Percentiles rank a stretch among this genome's conserved stretches.
phyloP scores from a whole-genome alignment of 2,797 vertebrate genomes.

The Sebastes oblongus region DNA sequence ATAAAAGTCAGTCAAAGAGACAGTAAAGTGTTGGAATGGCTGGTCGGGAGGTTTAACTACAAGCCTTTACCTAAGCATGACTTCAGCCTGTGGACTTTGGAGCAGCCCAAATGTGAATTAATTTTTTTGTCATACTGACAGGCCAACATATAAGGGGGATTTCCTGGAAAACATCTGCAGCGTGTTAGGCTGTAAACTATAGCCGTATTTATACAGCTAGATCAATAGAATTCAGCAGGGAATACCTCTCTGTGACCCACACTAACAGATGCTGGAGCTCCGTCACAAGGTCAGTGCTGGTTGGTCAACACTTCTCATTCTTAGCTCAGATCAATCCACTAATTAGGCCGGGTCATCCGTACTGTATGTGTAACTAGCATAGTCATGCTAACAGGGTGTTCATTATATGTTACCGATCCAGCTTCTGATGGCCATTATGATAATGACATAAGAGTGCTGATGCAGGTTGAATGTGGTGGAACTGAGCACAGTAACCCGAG shows the following conservation, averaged over 20 bases:
- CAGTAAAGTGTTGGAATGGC: background rate
- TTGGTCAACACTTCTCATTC: constrained; percentile 39
- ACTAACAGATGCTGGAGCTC: constrained; percentile 19
- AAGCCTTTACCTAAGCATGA: constrained; percentile 16
- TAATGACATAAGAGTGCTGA: background rate
- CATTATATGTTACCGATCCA: background rate
- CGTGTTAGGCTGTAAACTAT: constrained; percentile 39
- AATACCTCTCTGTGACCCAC: constrained; percentile 33
- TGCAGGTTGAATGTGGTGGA: background rate
- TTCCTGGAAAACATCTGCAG: constrained; percentile 62
- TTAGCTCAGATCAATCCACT: constrained; percentile 45
- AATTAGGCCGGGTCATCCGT: constrained; percentile 35
- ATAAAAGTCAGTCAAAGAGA: constrained; percentile 29
- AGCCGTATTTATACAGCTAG: constrained; percentile 56
- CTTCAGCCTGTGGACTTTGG: constrained; percentile 39
- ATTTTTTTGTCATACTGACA: constrained; percentile 31
- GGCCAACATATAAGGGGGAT: background rate
- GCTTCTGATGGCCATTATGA: background rate
- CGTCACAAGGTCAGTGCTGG: constrained; percentile 50
- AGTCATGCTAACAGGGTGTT: constrained; percentile 18
- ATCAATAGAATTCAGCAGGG: constrained; percentile 59
- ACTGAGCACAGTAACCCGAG: background rate
- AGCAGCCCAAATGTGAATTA: constrained; percentile 11
- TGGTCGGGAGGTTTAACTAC: background rate
- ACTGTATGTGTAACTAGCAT: constrained; percentile 3